Evolutionary conservation across 2,113 vertebrate species (phyloP).

Genomic region (Orthonyx spaldingii): DNA sequence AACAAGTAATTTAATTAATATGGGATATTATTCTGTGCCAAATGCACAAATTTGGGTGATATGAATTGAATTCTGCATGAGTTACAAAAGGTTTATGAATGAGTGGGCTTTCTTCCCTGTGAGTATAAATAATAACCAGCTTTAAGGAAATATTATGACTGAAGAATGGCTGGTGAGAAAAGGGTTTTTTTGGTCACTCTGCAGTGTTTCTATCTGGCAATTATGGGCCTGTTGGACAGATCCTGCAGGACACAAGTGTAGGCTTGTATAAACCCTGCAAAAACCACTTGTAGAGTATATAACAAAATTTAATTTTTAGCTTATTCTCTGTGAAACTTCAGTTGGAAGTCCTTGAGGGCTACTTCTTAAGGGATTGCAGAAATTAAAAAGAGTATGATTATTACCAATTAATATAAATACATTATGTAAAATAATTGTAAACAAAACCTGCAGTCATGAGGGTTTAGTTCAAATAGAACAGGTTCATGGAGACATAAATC

Average conservation of each 20-base stretch:
- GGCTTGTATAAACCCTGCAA: neutral
- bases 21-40: fast-evolving
- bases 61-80: neutral
- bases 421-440: neutral
- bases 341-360: neutral
- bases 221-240: neutral
- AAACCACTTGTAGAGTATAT: neutral
- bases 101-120: neutral
- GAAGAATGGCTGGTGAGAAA: neutral
- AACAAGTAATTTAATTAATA: neutral
- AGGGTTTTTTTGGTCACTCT: neutral
- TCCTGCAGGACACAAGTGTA: neutral
- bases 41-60: neutral
- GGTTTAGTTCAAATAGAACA: neutral
- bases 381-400: neutral
- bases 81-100: neutral
- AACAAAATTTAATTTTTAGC: neutral
- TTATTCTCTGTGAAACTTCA: neutral
- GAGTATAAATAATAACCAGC: neutral
- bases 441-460: neutral
- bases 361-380: neutral
- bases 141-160: neutral
- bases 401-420: neutral
- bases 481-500: neutral
- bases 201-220: neutral